Evolutionary conservation across 2,113 vertebrate species (phyloP), one percentile per base, ranked within the genome.

Genomic region (Malaclemys terrapin): DNA sequence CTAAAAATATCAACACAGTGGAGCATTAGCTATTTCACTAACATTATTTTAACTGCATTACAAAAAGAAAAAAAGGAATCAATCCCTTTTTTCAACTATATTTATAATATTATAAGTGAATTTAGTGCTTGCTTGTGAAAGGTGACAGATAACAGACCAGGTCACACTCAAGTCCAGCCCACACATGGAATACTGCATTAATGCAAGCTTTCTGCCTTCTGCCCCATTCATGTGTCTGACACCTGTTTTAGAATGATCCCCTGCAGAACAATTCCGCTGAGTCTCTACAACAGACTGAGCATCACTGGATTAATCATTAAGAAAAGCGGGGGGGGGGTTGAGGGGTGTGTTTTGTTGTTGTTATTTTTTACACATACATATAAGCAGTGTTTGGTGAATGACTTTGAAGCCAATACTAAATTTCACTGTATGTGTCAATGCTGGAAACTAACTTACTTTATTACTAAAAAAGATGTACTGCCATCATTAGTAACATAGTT

Each of bases 171-270:
- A 1, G 0, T 95, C 92, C 62, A 92, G 95, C 89, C 95, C 95
- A 92, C 89, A 97, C 88, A 92, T 96, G 89, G 94, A 94, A 80
- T 89, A 93, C 94, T 45, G 45, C 45, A 45, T 45, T 45, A 89
- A 72, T 96, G 89, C 92, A 96, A 97, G 82, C 81, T 50, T n/a
- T 87, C 91, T 57, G 56, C 56, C 56, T 57, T 57, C 56, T 57
- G 25, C 52, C 52, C 56, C 56, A 57, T 27, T 25, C 56, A 25
- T 57, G 56, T 12, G 25, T 57, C 56, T 57, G 97, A 97, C 84
- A 95, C 84, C 93, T 94, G 91, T 54, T 96, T 94, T 91, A 53
- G 49, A 94, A 96, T 84, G 96, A 94, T 80, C 92, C 86, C 81
- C 92, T 93, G 90, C 93, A 89, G 95, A 96, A 85, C 86, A 72